Evolutionary conservation across 1,140 invertebrate genomes (phyloP).

Genomic region (Bicyclus anynana): DNA sequence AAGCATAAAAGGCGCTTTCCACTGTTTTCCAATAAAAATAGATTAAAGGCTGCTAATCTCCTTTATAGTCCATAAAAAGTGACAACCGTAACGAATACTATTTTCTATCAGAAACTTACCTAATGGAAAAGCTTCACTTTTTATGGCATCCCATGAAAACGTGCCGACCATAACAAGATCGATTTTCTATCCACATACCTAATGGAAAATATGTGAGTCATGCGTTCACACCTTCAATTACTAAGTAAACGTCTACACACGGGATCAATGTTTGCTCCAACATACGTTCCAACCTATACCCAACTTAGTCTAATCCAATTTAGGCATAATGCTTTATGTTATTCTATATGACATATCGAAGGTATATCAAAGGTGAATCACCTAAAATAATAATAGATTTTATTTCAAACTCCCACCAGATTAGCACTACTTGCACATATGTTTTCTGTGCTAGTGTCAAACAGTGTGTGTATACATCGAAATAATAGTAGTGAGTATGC

Average conservation of each 20-base stretch:
- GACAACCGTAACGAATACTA: not conserved
- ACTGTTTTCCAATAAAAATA: not conserved
- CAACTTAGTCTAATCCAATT: too few relatives aligned
- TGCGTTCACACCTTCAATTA: constrained; percentile 7
- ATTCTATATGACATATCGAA: too few relatives aligned
- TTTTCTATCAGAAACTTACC: not conserved
- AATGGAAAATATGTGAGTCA: constrained; percentile 22
- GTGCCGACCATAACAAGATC: constrained; percentile 6
- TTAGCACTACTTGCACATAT: too few relatives aligned
- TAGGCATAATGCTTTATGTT: too few relatives aligned
- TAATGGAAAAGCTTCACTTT: not conserved
- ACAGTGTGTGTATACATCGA: too few relatives aligned
- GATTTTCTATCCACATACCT: constrained; percentile 17
- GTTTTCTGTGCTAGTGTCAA: too few relatives aligned
- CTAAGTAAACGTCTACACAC: not conserved
- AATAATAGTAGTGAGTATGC: too few relatives aligned
- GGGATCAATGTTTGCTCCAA: not conserved
- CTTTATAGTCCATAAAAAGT: not conserved
- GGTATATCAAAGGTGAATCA: too few relatives aligned
- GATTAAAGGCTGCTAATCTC: not conserved
- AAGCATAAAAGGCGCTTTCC: not conserved
- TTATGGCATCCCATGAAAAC: not conserved
- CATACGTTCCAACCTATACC: too few relatives aligned
- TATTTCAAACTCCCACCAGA: too few relatives aligned
- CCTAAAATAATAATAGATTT: too few relatives aligned